Base-by-base conservation (phyloP, 2,888 invertebrate genomes). In the Dynastes maya region DNA sequence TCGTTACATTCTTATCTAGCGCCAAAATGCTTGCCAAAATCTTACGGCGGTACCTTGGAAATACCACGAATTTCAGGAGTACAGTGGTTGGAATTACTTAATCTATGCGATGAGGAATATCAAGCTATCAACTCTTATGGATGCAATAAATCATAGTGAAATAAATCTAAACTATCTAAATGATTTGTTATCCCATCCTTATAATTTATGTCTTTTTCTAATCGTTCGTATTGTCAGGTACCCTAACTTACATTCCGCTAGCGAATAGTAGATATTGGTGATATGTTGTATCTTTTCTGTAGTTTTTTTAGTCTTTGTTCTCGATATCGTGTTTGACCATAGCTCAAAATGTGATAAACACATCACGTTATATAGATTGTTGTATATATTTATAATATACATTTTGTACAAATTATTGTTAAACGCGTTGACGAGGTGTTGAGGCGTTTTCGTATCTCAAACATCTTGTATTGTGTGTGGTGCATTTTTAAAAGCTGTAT, bases 21-120 rank as follows among this genome's bases (percentile, higher is more conserved):
- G 61, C 92, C 95, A 0, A 94, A 95, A 85, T 92, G 91, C 83
- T 89, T 96, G 83, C 94, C 95, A 0, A 90, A 92, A 11, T 90
- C 90, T 82, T 96, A 95, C 83, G 95, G 95, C 0, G 96, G 96
- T 11, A 93, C 92, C 6, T 87, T 95, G 37, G 91, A 93, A 78
- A 89, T 94, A 79, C 93, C 94, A 0, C 90, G 92, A 79, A 91
- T 95, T 51, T 91, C 91, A 4, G 95, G 96, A 0, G 88, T 90
- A 0, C 93, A 95, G 82, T 95, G 96, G 95, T 90, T 93, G 81
- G 91, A 95, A 84, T 88, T 96, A 49, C 88, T 96, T 79, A 84
- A 93, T 40, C 91, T 92, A 87, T 94, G 94, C 85, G 95, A 96
- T 84, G 88, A 91, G 74, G 95, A 96, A 88, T 96, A 93, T 85